Evolutionary conservation across 2,888 invertebrate genomes (phyloP), one percentile per base, ranked within the genome.

Genomic region (Zaprionus lineosus): DNA sequence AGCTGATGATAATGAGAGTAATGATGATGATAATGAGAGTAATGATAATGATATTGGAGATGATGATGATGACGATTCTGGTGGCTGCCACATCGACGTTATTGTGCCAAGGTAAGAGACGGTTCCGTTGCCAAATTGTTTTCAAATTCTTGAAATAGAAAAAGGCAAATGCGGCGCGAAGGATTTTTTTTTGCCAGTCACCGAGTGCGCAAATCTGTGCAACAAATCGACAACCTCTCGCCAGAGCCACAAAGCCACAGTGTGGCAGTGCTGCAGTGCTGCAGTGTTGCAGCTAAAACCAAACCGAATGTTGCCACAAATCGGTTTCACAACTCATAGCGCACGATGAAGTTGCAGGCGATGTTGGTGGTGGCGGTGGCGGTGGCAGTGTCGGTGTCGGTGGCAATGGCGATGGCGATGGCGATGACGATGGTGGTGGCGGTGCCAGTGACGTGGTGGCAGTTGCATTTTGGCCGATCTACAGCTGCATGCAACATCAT

Each of bases 21-120:
- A 52, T 46, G 48, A 26, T 33, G 14, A 9, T 47, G 41, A 47
- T 11, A 57, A 46, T 44, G 26, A 33, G 39, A 33, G 7, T 21
- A 28, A n/a, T 16, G 24, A 8, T 40, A 8, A 18, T 44, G 15
- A 26, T 47, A 15, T 21, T 34, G 15, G 8, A 39, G 16, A 15
- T 57, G 50, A 14, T 51, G 41, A 12, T 48, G 40, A 29, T 56
- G 41, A 28, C 31, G 47, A 8, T 26, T 36, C 12, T 36, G 33
- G 21, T 46, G n/a, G 56, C 44, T 52, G 55, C 36, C 37, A 58
- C 41, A n/a, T 52, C 52, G 61, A 74, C 74, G 68, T 83, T 79
- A 83, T 79, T 83, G 76, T 79, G 78, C 78, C 78, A 79, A 79
- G 78, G 78, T 79, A 79, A 79, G 78, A 83, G 83, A 79, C 68